Evolutionary conservation across 92 coral and sea anemone genomes (phyloP).

Genomic region (Meandrina meandrites): DNA sequence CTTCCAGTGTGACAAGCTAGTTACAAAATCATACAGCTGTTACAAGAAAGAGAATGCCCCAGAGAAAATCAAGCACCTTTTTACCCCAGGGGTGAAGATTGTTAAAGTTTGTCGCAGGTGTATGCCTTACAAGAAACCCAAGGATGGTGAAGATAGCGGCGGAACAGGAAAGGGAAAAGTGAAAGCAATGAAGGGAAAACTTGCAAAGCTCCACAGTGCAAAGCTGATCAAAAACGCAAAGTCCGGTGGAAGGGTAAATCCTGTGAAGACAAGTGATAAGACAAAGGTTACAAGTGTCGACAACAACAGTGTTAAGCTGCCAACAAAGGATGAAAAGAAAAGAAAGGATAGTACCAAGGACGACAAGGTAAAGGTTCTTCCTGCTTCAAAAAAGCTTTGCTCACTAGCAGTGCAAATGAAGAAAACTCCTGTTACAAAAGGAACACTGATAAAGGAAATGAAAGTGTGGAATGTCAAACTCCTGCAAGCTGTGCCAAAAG

Average conservation of each 20-base stretch:
- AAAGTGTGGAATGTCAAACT: constrained; percentile 18
- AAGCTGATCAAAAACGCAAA: constrained; percentile 65
- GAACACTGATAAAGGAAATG: constrained; percentile 20
- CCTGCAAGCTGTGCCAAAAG: not conserved
- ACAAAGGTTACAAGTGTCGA: constrained; percentile 13
- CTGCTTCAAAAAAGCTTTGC: constrained; percentile 25
- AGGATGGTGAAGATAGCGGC: constrained; percentile 43
- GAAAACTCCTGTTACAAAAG: constrained; percentile 6
- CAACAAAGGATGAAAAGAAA: constrained; percentile 31
- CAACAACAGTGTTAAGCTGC: constrained; percentile 23
- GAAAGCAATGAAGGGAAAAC: constrained; percentile 49
- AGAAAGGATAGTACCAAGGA: constrained; percentile 31
- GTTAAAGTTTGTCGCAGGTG: constrained; percentile 96
- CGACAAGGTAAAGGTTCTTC: constrained; percentile 15
- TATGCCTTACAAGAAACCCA: constrained; percentile 97
- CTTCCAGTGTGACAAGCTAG: constrained; percentile 81
- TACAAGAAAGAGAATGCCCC: constrained; percentile 92
- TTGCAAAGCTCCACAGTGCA: constrained; percentile 43
- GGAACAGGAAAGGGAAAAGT: constrained; percentile 44
- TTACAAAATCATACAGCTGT: constrained; percentile 96
- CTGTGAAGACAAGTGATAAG: constrained; percentile 31
- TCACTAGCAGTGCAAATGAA: constrained; percentile 9
- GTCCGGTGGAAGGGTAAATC: constrained; percentile 35
- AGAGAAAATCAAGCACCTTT: constrained; percentile 78
- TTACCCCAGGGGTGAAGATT: constrained; percentile 78